Percentiles rank a stretch among this genome's conserved stretches.
Conservation (phyloP, 2,888 invertebrate species). For the Amblyteles armatorius region DNA sequence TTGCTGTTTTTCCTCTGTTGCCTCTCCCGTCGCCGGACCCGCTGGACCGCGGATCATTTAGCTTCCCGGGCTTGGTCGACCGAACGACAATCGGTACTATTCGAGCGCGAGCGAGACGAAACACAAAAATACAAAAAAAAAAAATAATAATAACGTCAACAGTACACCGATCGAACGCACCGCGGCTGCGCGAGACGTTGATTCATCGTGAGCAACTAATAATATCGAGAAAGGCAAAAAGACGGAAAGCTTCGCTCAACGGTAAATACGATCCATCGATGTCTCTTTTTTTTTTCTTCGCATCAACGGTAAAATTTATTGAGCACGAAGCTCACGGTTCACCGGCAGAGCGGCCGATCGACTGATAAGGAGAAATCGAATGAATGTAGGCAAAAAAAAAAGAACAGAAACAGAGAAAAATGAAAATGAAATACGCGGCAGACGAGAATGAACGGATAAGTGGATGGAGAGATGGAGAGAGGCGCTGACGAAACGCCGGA, state of each 20-base stretch:
- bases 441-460: constrained; percentile 25
- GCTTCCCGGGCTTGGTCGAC: constrained; percentile 55
- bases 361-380: constrained; percentile 46
- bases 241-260: background rate
- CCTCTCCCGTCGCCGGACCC: constrained; percentile 25
- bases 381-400: constrained; percentile 49
- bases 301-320: constrained; percentile 30
- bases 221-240: constrained; percentile 13
- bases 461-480: constrained; percentile 31
- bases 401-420: constrained; percentile 21
- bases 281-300: constrained; percentile 26
- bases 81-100: constrained; percentile 62
- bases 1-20: constrained; percentile 42
- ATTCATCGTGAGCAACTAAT: constrained; percentile 56
- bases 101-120: constrained; percentile 34
- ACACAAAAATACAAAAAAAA: constrained; percentile 52
- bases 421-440: constrained; percentile 32
- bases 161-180: constrained; percentile 18
- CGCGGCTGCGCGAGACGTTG: constrained; percentile 48
- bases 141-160: constrained; percentile 7
- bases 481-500: constrained; percentile 60
- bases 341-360: constrained; percentile 28
- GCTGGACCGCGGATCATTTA: constrained; percentile 54
- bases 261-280: constrained; percentile 24
- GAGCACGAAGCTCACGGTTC: constrained; percentile 28